phyloP scores from a whole-genome alignment of 2,797 vertebrate genomes.

The Gymnodraco acuticeps region DNA sequence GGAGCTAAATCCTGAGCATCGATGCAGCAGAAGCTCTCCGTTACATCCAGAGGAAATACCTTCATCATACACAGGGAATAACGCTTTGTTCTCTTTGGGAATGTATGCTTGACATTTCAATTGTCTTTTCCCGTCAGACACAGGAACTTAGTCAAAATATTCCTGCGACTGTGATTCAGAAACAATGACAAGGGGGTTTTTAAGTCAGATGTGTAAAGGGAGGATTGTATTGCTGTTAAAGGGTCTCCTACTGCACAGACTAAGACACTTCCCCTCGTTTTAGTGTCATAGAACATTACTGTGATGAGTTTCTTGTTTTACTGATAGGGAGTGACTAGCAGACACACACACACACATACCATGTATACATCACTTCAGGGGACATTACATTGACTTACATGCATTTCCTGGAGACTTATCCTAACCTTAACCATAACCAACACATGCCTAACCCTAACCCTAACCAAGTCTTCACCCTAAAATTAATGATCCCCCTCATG shows the following conservation, averaged over 20 bases:
- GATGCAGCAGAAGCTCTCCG: constrained; percentile 25
- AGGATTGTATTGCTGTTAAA: constrained; percentile 35
- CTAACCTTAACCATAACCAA: too few relatives aligned
- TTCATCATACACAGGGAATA: constrained; percentile 53
- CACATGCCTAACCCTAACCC: too few relatives aligned
- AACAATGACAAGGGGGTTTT: constrained; percentile 29
- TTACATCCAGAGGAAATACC: constrained; percentile 19
- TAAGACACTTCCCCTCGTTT: constrained; percentile 26
- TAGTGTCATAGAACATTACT: constrained; percentile 33
- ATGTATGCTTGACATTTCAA: constrained; percentile 69
- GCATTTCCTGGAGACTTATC: too few relatives aligned
- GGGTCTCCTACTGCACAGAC: neutral
- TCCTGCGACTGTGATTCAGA: constrained; percentile 51
- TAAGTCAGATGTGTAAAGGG: constrained; percentile 30
- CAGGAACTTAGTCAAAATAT: constrained; percentile 47
- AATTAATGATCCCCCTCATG: too few relatives aligned
- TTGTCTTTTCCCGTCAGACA: constrained; percentile 58
- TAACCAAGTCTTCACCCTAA: too few relatives aligned
- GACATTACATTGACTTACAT: too few relatives aligned
- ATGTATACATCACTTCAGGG: too few relatives aligned
- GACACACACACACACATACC: constrained; percentile 11
- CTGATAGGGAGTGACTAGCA: constrained; percentile 31
- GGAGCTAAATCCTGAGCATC: constrained; percentile 41
- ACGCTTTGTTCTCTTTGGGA: constrained; percentile 47
- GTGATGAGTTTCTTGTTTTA: constrained; percentile 26